Base-by-base conservation (phyloP, 2,113 vertebrate species). In the Sigmodon hispidus region DNA sequence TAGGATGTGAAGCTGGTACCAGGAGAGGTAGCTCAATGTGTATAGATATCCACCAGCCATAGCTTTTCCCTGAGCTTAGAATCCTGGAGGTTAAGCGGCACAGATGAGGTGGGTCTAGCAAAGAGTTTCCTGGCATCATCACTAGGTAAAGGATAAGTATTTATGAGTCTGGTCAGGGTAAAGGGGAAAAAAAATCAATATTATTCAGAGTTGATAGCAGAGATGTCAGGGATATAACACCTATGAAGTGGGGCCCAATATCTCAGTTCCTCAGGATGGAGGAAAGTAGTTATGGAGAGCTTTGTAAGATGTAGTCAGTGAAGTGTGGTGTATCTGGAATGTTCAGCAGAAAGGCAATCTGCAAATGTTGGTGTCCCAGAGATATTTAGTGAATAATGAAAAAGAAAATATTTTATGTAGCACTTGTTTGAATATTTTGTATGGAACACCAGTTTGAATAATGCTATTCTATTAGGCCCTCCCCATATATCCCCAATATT, bases 351-450 rank as follows among this genome's bases (percentile, higher is more conserved):
- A 81, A 87, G 61, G 45, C 31, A 75, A 70, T 69, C 26, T 89
- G 15, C 40, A 90, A 40, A 77, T 48, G 90, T 94, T 90, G 45
- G 40, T 83, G 16, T 89, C 19, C 15, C n/a, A 67, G 81, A 48
- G 43, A 86, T 92, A 86, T 76, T 94, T 88, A 92, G 57, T 94
- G 55, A 95, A 15, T 21, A 45, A 50, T 21, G 5, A 94, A 92
- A 43, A 92, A 10, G 48, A 8, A 63, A 48, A 76, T 69, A 80
- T 24, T 72, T 7, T 63, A 59, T 36, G 40, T 2, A 84, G 40
- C 45, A 50, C 88, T 80, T 55, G 4, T 12, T 36, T 75, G 57
- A 92, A 15, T 52, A 80, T 75, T 29, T 55, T 87, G 70, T 50
- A 9, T 34, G 13, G 36, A 90, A 89, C 31, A 6, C n/a, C 17